phyloP scores from a whole-genome alignment of 2,797 vertebrate species.

The Melanotaenia parkinsoni region DNA sequence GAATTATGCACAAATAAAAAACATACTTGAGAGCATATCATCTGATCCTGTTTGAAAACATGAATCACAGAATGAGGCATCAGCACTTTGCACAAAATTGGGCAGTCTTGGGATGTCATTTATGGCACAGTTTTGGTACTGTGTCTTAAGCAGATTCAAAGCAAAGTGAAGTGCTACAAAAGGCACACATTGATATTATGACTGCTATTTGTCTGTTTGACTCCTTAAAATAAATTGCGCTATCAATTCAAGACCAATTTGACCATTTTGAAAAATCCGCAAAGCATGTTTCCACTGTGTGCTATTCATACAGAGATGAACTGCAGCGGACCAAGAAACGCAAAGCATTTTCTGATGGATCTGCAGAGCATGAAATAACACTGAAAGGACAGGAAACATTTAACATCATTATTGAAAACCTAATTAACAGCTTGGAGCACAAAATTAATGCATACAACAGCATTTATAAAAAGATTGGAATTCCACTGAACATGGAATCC shows the following conservation, averaged over 20 bases:
- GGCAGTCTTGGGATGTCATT: too few species aligned
- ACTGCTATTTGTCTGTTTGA: background rate
- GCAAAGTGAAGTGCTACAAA: background rate
- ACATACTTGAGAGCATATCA: conserved; percentile 2
- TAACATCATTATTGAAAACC: background rate
- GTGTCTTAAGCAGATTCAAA: background rate
- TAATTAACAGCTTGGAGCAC: background rate
- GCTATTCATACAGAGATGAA: background rate
- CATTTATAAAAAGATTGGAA: background rate
- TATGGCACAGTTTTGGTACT: background rate
- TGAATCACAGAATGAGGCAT: background rate
- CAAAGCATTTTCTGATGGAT: background rate
- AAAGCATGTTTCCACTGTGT: conserved; percentile 1
- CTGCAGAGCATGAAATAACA: background rate
- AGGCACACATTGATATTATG: background rate
- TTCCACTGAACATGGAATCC: background rate
- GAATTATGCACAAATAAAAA: conserved; percentile 3
- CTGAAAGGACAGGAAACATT: background rate
- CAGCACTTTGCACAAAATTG: background rate
- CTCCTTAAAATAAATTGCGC: background rate
- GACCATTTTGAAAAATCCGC: background rate
- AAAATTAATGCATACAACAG: background rate
- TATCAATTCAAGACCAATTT: background rate
- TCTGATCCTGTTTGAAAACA: background rate
- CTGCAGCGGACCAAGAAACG: conserved; percentile 1